These are phyloP conservation scores for Drosophila peninsularis DNA, from an alignment of 2,888 invertebrate species.

Conservation along the genomic window DNA sequence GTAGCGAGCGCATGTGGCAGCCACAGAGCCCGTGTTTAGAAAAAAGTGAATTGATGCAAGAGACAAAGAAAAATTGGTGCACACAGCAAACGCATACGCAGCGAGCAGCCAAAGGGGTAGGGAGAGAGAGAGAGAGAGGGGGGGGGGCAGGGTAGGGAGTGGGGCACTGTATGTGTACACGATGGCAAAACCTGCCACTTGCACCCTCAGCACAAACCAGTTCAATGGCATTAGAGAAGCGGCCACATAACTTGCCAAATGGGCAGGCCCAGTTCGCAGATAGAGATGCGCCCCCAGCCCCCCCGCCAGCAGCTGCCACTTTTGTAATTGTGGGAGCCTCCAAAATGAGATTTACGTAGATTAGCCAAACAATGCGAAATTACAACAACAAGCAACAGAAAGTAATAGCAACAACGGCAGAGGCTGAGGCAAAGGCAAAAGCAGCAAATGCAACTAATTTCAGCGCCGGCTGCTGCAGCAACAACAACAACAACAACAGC, in stretches of 20 bases:
- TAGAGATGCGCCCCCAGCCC: background rate
- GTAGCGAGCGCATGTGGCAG: constrained; percentile 20
- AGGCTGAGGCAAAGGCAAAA: background rate
- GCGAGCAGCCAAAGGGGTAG: constrained; percentile 2
- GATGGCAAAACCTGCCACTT: constrained; percentile 68
- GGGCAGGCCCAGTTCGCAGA: constrained; percentile 67
- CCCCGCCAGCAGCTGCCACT: constrained; percentile 15
- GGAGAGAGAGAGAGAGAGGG: background rate
- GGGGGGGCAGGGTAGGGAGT: background rate
- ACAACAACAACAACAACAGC: constrained; percentile 14
- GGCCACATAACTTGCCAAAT: constrained; percentile 75
- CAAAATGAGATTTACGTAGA: constrained; percentile 74
- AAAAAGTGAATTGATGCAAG: constrained; percentile 75
- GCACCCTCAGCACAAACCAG: constrained; percentile 74
- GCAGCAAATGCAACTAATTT: constrained; percentile 52
- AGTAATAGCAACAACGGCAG: constrained; percentile 21
- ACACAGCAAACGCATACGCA: constrained; percentile 57
- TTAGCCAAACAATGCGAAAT: constrained; percentile 79
- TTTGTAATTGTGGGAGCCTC: constrained; percentile 77
- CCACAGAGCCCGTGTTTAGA: constrained; percentile 53
- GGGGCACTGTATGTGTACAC: constrained; percentile 21
- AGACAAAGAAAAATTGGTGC: constrained; percentile 79
- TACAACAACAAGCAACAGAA: constrained; percentile 49
- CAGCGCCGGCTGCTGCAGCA: constrained; percentile 44
- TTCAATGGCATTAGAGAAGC: constrained; percentile 76